Evolutionary conservation across 1,140 invertebrate species (phyloP).

Genomic region (Polypedilum pembai): DNA sequence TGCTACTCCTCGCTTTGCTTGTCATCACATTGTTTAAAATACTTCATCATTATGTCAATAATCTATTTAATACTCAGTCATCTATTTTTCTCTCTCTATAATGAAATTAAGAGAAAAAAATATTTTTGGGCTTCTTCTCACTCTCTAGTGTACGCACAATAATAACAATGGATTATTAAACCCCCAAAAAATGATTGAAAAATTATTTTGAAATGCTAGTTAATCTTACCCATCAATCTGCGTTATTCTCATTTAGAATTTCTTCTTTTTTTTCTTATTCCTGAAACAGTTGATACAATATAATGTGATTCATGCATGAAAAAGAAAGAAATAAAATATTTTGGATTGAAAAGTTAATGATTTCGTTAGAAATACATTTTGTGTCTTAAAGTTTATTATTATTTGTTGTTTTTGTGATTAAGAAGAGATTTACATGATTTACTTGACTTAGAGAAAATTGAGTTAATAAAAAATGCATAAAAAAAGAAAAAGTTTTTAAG

Average conservation of each 20-base stretch:
- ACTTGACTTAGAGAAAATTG: too few relatives aligned
- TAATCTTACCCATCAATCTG: constrained; percentile 23
- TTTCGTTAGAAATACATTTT: constrained; percentile 12
- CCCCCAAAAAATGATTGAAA: constrained; percentile 19
- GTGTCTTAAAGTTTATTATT: background rate
- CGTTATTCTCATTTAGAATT: constrained; percentile 8
- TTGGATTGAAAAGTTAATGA: background rate
- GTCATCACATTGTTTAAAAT: constrained; percentile 20
- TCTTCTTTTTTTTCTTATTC: background rate
- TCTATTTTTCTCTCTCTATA: background rate
- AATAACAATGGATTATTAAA: constrained; percentile 26
- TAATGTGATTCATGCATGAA: constrained; percentile 4
- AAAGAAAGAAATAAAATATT: background rate
- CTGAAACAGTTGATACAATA: background rate
- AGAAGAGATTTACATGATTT: background rate
- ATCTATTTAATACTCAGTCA: constrained; percentile 25
- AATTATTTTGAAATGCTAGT: background rate
- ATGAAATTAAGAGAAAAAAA: constrained; percentile 23
- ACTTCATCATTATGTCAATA: constrained; percentile 28
- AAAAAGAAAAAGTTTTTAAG: background rate
- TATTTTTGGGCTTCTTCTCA: background rate
- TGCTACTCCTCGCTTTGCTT: background rate
- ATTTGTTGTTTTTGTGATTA: background rate
- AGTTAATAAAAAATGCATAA: background rate
- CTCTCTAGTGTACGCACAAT: background rate